Base-by-base conservation (phyloP, 2,797 vertebrate species). In the Coluber constrictor region DNA sequence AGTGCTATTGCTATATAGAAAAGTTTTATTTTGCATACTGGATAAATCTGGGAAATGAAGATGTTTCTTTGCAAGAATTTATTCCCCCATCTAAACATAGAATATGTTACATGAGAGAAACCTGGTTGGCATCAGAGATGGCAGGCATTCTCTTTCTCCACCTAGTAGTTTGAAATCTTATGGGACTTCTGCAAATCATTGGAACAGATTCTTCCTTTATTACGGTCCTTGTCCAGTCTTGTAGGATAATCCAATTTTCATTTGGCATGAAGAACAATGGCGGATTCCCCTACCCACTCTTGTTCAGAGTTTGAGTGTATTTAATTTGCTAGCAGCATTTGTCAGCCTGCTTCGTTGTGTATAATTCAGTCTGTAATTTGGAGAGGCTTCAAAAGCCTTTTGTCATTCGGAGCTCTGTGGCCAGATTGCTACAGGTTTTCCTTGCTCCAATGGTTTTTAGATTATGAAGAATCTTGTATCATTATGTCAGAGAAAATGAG, bases 341-440 rank as follows among this genome's bases (percentile, higher is more conserved):
- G 56, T 94, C 94, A 93, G n/a, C 95, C 90, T 97, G 93, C 92
- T 94, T 95, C 89, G 74, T 94, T 94, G 91, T 89, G 92, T 94
- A 70, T 93, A 95, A 87, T 25, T 90, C 96, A 96, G 94, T 92
- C 95, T 94, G 70, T 94, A 87, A 93, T 94, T 92, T 96, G 94
- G 95, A 97, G 95, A 25, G 23, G 93, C 94, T 95, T 96, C 91
- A 95, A 93, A 97, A 89, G 87, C n/a, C 93, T 94, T 83, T 90
- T 90, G 47, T 90, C 94, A 94, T 95, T 94, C 86, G 90, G 93
- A 95, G 90, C 18, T 96, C 0, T 0, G 87, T 92, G 94, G 92
- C 94, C 94, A 55, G 23, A 56, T 6, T 88, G 90, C 90, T 70
- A 29, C 88, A 89, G 92, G 54, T 23, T 94, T 54, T 91, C 90